A percentile compares a stretch with the other conserved stretches of the same genome.
Evolutionary conservation across 2,888 invertebrate species (phyloP).

Genomic region (Mimumesa dahlbomi): DNA sequence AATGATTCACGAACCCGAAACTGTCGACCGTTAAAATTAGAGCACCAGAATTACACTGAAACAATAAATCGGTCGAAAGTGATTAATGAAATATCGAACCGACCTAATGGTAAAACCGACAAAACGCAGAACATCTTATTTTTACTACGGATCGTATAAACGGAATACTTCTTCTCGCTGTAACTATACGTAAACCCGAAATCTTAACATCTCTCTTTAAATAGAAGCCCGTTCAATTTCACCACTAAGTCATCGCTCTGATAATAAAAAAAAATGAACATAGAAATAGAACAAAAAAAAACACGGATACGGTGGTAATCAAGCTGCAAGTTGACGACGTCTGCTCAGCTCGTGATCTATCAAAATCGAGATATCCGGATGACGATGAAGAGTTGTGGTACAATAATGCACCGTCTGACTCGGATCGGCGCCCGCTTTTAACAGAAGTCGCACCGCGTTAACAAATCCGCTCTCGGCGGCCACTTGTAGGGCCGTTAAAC

Average conservation of each 20-base stretch:
- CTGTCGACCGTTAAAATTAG: conserved; percentile 1
- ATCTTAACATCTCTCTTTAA: too few species aligned
- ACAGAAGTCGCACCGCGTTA: conserved; percentile 69
- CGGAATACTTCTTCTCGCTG: too few species aligned
- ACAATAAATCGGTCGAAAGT: not conserved
- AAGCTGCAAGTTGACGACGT: conserved; percentile 72
- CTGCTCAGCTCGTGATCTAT: conserved; percentile 71
- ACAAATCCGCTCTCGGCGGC: conserved; percentile 79
- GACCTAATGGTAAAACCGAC: too few species aligned
- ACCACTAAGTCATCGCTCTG: too few species aligned
- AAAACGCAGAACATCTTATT: too few species aligned
- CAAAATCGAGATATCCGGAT: conserved; percentile 69
- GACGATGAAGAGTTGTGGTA: conserved; percentile 66
- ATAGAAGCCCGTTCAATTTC: too few species aligned
- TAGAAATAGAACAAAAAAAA: not conserved
- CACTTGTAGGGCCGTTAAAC: conserved; percentile 75
- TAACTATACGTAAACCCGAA: too few species aligned
- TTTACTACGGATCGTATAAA: too few species aligned
- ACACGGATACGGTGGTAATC: too few species aligned
- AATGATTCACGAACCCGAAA: too few species aligned
- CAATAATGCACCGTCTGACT: conserved; percentile 62
- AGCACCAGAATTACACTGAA: not conserved
- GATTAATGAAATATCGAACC: too few species aligned
- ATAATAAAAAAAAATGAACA: too few species aligned
- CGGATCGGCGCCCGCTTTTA: conserved; percentile 72